Conservation (phyloP, 2,888 invertebrate species). For the Cyaniris semiargus region DNA sequence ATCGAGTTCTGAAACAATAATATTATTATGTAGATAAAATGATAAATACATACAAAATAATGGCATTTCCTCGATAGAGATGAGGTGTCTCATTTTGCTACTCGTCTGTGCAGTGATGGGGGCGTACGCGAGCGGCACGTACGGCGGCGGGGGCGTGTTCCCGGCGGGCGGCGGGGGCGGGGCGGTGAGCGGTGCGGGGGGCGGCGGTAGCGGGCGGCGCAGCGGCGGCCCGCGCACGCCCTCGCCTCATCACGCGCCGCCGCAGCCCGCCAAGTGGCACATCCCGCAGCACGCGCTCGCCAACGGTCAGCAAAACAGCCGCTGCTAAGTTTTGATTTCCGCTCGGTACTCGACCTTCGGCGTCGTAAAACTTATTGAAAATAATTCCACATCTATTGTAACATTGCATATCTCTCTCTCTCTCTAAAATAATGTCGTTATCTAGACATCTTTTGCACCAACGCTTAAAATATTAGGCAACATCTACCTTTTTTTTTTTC, state of each 20-base stretch:
- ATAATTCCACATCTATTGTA: background rate
- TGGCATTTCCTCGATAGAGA: background rate
- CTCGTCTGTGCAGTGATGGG: constrained; percentile 58
- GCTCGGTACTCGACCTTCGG: background rate
- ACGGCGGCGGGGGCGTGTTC: constrained; percentile 47
- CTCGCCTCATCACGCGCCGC: constrained; percentile 53
- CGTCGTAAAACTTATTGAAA: background rate
- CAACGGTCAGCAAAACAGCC: constrained; percentile 57
- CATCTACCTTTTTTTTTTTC: background rate
- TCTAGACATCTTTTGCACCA: too few relatives aligned
- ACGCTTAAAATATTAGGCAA: too few relatives aligned
- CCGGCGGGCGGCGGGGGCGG: constrained; percentile 38
- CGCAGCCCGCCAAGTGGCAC: constrained; percentile 81
- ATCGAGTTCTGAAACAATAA: background rate
- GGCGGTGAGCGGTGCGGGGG: constrained; percentile 38
- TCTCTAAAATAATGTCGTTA: too few relatives aligned
- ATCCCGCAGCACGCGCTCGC: constrained; percentile 82
- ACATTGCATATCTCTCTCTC: too few relatives aligned
- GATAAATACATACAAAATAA: too few relatives aligned
- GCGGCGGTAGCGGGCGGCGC: constrained; percentile 53
- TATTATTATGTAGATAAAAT: too few relatives aligned
- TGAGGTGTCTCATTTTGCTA: background rate
- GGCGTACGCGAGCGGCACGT: constrained; percentile 58
- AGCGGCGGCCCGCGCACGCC: constrained; percentile 72
- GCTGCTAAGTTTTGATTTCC: background rate